phyloP scores from a whole-genome alignment of 2,113 vertebrate genomes.

The Cromileptes altivelis region DNA sequence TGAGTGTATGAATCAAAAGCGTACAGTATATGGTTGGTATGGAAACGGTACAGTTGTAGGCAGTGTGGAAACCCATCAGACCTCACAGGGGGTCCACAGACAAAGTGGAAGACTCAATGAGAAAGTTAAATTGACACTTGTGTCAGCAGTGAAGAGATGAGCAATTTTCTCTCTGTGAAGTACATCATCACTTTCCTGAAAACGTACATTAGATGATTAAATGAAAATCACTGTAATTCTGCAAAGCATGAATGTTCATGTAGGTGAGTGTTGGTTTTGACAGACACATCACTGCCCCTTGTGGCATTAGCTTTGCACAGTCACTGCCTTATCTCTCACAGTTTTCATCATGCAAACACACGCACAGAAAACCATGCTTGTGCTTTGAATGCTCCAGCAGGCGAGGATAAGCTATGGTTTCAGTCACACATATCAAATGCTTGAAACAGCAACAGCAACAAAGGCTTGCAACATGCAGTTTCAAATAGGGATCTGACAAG shows the following conservation, averaged over 20 bases:
- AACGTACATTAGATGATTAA: conserved; percentile 33
- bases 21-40: not conserved
- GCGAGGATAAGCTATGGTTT: conserved; percentile 83
- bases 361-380: conserved; percentile 45
- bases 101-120: not conserved
- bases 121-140: conserved; percentile 16
- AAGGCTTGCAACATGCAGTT: conserved; percentile 72
- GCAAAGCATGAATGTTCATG: conserved; percentile 32
- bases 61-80: not conserved
- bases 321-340: conserved; percentile 72
- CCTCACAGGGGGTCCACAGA: conserved; percentile 1
- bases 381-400: conserved; percentile 79
- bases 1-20: conserved; percentile 34
- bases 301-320: conserved; percentile 69
- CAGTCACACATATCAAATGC: conserved; percentile 83
- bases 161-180: conserved; percentile 30
- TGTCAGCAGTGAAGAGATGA: conserved; percentile 6
- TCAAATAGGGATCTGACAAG: conserved; percentile 65
- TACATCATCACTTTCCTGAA: conserved; percentile 35
- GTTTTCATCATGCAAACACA: conserved; percentile 65
- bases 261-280: conserved; percentile 64
- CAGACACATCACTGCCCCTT: conserved; percentile 49
- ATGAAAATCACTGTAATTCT: conserved; percentile 44
- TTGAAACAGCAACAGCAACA: conserved; percentile 73
- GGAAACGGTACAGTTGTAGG: not conserved